phyloP scores from a whole-genome alignment of 2,113 vertebrate genomes.

The Nycticryphes semicollaris region DNA sequence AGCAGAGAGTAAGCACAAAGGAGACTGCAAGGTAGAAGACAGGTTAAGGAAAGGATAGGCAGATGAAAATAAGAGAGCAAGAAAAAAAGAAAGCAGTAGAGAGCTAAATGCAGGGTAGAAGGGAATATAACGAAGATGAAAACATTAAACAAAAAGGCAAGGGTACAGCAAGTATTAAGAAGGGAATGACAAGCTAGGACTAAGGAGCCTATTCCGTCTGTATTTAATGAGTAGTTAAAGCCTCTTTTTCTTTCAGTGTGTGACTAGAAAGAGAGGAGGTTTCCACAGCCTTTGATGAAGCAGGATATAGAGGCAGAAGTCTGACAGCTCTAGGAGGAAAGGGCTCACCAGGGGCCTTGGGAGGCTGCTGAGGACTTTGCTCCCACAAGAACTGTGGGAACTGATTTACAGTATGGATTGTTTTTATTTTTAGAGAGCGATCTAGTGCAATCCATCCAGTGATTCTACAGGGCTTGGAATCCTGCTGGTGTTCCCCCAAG shows the following conservation, averaged over 20 bases:
- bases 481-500: background rate
- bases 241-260: background rate
- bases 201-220: background rate
- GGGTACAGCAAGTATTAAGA: background rate
- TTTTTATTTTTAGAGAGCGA: background rate
- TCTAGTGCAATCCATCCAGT: background rate
- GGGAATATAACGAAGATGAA: background rate
- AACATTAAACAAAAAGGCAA: background rate
- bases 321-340: background rate
- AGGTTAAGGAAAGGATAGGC: background rate
- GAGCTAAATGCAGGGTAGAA: background rate
- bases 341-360: background rate
- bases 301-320: background rate
- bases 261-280: background rate
- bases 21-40: background rate
- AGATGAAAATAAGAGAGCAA: background rate
- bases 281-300: background rate
- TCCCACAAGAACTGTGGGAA: background rate
- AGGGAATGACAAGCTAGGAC: background rate
- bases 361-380: background rate
- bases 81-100: background rate
- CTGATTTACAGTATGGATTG: background rate
- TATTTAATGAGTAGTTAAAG: background rate
- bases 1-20: background rate
- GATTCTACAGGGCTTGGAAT: background rate